Conservation (phyloP, 30 jellyfish, hydroid and myxozoan genomes). For the Pseudorhiza aurosa region DNA sequence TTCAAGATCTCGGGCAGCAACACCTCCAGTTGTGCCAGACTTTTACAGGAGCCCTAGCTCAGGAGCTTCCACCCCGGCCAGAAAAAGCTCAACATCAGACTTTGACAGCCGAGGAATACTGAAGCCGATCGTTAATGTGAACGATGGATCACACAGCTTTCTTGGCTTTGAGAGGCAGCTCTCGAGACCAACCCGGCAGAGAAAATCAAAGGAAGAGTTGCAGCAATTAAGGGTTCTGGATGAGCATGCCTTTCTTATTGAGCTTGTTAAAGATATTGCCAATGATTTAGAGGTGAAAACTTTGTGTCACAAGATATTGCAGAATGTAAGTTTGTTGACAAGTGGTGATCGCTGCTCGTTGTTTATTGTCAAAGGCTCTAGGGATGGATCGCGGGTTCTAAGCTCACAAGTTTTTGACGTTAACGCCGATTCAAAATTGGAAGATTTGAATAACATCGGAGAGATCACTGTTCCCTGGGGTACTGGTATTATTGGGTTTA, state of each 20-base stretch:
- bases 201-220: constrained; percentile 94
- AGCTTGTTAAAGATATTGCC: constrained; percentile 88
- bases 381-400: constrained; percentile 80
- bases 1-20: constrained; percentile 81
- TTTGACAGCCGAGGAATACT: constrained; percentile 78
- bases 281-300: constrained; percentile 85
- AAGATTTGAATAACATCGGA: constrained; percentile 74
- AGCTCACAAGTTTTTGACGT: constrained; percentile 95
- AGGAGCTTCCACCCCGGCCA: constrained; percentile 82
- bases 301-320: constrained; percentile 86
- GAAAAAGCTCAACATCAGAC: constrained; percentile 90
- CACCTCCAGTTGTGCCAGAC: constrained; percentile 79
- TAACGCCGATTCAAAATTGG: constrained; percentile 94
- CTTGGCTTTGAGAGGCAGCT: constrained; percentile 86
- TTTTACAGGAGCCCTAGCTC: constrained; percentile 62
- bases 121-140: constrained; percentile 82
- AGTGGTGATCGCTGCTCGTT: constrained; percentile 95
- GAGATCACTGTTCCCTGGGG: constrained; percentile 94
- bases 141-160: constrained; percentile 92
- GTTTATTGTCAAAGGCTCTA: constrained; percentile 88
- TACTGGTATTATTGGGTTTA: constrained; percentile 90
- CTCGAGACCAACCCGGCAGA: constrained; percentile 84
- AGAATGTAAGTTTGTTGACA: constrained; percentile 87
- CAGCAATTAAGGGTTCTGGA: constrained; percentile 80
- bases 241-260: constrained; percentile 88